Conservation (phyloP, 2,888 invertebrate species). For the Andrena dorsata region DNA sequence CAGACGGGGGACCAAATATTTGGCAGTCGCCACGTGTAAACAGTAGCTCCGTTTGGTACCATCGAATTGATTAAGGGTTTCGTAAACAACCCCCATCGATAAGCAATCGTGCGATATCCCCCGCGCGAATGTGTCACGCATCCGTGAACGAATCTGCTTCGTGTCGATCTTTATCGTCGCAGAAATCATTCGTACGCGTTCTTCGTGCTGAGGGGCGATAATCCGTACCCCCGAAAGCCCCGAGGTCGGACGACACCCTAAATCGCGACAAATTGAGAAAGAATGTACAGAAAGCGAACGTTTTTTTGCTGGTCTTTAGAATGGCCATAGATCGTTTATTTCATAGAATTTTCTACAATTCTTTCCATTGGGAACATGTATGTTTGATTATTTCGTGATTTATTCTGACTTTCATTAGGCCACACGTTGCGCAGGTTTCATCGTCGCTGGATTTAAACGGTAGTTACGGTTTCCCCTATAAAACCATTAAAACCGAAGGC, state of each 20-base stretch:
- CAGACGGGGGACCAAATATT: slow-evolving; percentile 54
- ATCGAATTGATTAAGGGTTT: slow-evolving; percentile 58
- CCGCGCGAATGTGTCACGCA: slow-evolving; percentile 32
- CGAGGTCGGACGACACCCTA: not conserved
- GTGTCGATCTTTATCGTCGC: not conserved
- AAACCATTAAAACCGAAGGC: slow-evolving; percentile 12
- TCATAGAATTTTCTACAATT: no score
- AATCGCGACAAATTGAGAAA: not conserved
- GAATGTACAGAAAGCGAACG: not conserved
- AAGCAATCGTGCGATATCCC: slow-evolving; percentile 30
- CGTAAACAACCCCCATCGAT: slow-evolving; percentile 51
- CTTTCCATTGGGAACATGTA: no score
- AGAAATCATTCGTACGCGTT: not conserved
- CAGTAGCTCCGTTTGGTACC: slow-evolving; percentile 46
- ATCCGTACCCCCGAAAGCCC: not conserved
- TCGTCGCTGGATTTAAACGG: not conserved
- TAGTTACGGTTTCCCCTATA: not conserved
- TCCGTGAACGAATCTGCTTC: slow-evolving; percentile 18
- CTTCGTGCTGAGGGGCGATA: slow-evolving; percentile 10
- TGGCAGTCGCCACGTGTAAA: slow-evolving; percentile 43
- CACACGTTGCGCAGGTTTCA: not conserved
- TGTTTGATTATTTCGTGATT: no score
- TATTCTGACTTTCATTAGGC: no score
- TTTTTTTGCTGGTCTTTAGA: not conserved
- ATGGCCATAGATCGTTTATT: not conserved